Percentiles rank a stretch among this genome's conserved stretches.
phyloP scores from a whole-genome alignment of 2,113 vertebrate species.

The Indicator maculatus region DNA sequence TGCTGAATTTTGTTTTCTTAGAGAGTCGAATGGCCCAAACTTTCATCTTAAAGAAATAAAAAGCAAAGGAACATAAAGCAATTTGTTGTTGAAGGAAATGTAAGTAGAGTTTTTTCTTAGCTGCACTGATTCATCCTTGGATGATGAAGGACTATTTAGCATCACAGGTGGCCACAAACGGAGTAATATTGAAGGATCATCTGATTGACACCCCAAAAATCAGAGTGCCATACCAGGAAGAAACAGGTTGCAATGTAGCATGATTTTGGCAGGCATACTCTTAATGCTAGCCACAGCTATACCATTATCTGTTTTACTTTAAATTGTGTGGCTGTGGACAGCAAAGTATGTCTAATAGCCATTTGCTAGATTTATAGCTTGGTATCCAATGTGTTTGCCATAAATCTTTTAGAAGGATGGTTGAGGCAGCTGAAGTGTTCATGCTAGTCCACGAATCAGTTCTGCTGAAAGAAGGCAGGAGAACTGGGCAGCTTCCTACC shows the following conservation, averaged over 20 bases:
- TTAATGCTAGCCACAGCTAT: neutral
- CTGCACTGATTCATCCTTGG: neutral
- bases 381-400: slow-evolving; percentile 16
- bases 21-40: neutral
- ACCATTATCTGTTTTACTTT: slow-evolving; percentile 42
- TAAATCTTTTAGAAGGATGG: slow-evolving; percentile 43
- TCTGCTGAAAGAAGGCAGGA: neutral
- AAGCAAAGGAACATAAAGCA: neutral
- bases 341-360: slow-evolving; percentile 46
- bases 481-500: neutral
- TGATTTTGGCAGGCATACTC: neutral
- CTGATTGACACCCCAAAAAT: neutral
- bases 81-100: neutral
- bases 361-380: slow-evolving; percentile 62
- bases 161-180: neutral
- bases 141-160: neutral
- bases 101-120: neutral
- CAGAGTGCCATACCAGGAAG: neutral
- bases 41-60: neutral
- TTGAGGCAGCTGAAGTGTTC: slow-evolving; percentile 16
- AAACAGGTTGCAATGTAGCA: neutral
- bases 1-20: neutral
- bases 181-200: neutral
- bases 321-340: slow-evolving; percentile 35
- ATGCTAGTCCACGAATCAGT: neutral